Percentiles rank a stretch among this genome's conserved stretches.
Conservation (phyloP, 1,140 invertebrate species). For the Drosophila subpulchrella region DNA sequence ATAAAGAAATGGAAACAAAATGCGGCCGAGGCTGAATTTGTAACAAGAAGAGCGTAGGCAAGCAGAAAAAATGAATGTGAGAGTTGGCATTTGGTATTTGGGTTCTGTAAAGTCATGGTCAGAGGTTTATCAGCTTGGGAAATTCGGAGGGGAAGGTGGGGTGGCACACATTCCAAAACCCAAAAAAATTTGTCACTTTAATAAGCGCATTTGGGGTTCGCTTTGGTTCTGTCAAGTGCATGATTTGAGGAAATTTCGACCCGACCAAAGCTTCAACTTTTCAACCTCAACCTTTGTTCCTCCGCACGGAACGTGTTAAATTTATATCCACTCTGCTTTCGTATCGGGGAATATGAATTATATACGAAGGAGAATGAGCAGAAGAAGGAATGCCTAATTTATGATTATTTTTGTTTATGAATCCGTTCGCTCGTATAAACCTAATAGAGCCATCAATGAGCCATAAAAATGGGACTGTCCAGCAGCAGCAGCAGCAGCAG, state of each 20-base stretch:
- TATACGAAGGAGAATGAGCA: background rate
- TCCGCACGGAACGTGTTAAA: constrained; percentile 57
- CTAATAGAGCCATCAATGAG: constrained; percentile 77
- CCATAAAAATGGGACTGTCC: constrained; percentile 68
- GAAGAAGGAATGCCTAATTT: constrained; percentile 57
- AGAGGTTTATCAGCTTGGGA: constrained; percentile 25
- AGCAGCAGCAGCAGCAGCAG: constrained; percentile 9
- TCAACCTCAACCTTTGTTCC: constrained; percentile 36
- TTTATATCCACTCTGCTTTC: constrained; percentile 50
- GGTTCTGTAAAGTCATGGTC: constrained; percentile 69
- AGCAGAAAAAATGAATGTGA: constrained; percentile 57
- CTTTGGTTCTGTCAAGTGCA: constrained; percentile 53
- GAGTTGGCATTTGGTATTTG: constrained; percentile 42
- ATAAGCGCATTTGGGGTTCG: constrained; percentile 64
- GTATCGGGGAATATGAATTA: constrained; percentile 2
- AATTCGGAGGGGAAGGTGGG: background rate
- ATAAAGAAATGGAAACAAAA: constrained; percentile 44
- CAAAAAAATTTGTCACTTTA: constrained; percentile 74
- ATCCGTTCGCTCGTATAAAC: constrained; percentile 73
- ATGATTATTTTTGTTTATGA: constrained; percentile 79
- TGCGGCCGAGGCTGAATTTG: constrained; percentile 54
- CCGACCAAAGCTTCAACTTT: constrained; percentile 13
- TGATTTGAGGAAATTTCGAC: constrained; percentile 49
- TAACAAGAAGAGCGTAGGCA: constrained; percentile 60
- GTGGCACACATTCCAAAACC: constrained; percentile 20